These are phyloP conservation scores for Echinarachnius parma DNA, from an alignment of 53 echinoderm and acorn worm species.

Conservation along the genomic window DNA sequence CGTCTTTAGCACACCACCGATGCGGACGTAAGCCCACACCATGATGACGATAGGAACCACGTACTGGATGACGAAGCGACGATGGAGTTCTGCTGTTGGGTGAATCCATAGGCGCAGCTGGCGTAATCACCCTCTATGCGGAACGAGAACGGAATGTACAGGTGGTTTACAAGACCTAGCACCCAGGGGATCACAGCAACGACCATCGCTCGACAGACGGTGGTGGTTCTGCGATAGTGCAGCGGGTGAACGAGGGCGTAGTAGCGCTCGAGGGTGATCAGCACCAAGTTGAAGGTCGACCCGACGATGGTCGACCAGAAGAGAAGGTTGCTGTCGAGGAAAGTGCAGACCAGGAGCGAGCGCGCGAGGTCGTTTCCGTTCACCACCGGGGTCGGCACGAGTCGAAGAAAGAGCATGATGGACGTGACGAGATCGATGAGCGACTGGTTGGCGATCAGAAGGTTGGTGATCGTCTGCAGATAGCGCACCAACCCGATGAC, in stretches of 20 bases:
- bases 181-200: slow-evolving; percentile 23
- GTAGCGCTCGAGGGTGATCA: slow-evolving; percentile 64
- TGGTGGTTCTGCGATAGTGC: slow-evolving; percentile 33
- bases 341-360: slow-evolving; percentile 27
- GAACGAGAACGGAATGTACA: not conserved
- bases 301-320: slow-evolving; percentile 56
- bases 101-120: not conserved
- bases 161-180: slow-evolving; percentile 1
- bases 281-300: slow-evolving; percentile 57
- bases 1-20: slow-evolving; percentile 2
- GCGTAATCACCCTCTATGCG: not conserved
- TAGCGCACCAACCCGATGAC: slow-evolving; percentile 38
- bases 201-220: not conserved
- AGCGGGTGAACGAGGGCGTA: slow-evolving; percentile 58
- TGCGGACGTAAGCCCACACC: slow-evolving; percentile 10
- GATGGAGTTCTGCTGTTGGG: not conserved
- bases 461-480: slow-evolving; percentile 37
- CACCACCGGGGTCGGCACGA: slow-evolving; percentile 7
- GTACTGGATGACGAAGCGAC: slow-evolving; percentile 30
- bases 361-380: not conserved
- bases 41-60: slow-evolving; percentile 10
- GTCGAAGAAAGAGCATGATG: slow-evolving; percentile 33
- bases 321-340: slow-evolving; percentile 49
- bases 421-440: slow-evolving; percentile 57
- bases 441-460: slow-evolving; percentile 57